Base-by-base conservation (phyloP, 1,140 invertebrate genomes). In the Bilobella aurantiaca region DNA sequence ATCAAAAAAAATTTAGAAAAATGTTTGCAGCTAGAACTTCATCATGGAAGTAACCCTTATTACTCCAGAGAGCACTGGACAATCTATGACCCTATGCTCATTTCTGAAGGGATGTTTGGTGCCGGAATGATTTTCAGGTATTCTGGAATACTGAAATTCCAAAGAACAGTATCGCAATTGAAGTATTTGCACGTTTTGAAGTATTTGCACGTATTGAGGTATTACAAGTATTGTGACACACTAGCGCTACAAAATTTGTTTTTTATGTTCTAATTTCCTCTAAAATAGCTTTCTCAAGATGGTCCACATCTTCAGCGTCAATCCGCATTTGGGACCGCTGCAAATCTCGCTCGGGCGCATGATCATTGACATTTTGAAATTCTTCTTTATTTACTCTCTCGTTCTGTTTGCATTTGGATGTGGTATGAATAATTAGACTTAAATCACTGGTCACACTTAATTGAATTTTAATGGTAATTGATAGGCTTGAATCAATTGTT, bases 301-400 rank as follows among this genome's bases (percentile, higher is more conserved):
- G 73, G 95, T 98, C 73, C 97, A 97, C 82, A 98, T 98, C 78
- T 98, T 98, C 81, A 97, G 94, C 58, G 93, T 98, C 59, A 98
- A 98, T 82, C 95, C 96, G 28, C 92, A 98, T 80, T 80, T 98
- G 75, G 96, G 96, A 63, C 95, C 96, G 65, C 83, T 99, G 62
- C 96, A 99, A 82, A 96, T 99, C 57, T 96, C 93, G 14, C 62
- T 73, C 31, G 96, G 92, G 58, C 83, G 93, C 70, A 98, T 98
- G 94, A 91, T 98, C 62, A 89, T 96, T 81, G 95, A 98, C 77
- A 97, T 98, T 58, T 87, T 97, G 81, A 97, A 97, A 78, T 98
- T 97, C 79, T 92, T 93, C 77, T 92, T 96, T 73, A 83, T 98
- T 60, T 96, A 93, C 77, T 86, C 95, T 37, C 81, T 98, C 23